Conservation (phyloP, 2,797 vertebrate genomes). For the Bovichtus variegatus region DNA sequence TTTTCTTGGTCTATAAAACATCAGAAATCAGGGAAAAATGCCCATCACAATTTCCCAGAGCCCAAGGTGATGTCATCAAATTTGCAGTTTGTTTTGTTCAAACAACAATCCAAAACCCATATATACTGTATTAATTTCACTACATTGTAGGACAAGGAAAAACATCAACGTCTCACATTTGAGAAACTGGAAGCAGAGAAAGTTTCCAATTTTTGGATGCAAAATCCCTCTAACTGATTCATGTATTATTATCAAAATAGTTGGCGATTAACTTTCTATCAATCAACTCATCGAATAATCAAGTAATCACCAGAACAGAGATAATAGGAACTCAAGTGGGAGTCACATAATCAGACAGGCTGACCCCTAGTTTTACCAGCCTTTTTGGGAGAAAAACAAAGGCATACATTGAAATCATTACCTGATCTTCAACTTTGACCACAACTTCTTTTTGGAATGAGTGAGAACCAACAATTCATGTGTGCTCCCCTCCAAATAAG, state of each 20-base stretch:
- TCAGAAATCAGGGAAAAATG: constrained; percentile 2
- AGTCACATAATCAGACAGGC: not conserved
- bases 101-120: not conserved
- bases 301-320: not conserved
- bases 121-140: not conserved
- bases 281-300: not conserved
- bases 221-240: not conserved
- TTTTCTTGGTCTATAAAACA: not conserved
- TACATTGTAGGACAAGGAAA: not conserved
- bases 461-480: not conserved
- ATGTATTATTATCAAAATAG: not conserved
- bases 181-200: not conserved
- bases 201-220: not conserved
- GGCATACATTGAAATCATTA: not conserved
- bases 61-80: not conserved
- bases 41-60: no score
- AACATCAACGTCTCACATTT: not conserved
- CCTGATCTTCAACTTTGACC: not conserved
- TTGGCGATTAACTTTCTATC: not conserved
- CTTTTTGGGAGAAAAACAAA: not conserved
- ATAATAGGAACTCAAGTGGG: not conserved
- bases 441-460: not conserved
- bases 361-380: not conserved
- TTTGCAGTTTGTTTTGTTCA: not conserved
- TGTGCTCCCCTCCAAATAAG: not conserved